phyloP scores from a whole-genome alignment of 2,113 vertebrate species.

The Corydoras maculifer region DNA sequence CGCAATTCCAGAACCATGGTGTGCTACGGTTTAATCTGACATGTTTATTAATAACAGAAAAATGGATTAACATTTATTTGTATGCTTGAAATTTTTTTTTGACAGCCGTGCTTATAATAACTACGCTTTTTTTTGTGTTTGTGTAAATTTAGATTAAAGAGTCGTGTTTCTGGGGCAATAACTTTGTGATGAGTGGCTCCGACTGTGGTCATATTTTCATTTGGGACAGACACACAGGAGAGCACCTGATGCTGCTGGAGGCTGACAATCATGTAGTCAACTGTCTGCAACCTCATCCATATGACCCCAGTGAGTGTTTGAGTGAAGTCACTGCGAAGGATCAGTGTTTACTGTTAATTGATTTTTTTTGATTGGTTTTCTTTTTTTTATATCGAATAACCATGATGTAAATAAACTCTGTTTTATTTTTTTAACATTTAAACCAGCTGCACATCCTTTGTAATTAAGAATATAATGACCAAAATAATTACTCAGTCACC shows the following conservation, averaged over 20 bases:
- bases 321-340: no score
- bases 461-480: no score
- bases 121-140: background rate
- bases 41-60: no score
- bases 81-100: no score
- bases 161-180: conserved; percentile 96
- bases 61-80: no score
- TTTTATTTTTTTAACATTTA: no score
- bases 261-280: conserved; percentile 98
- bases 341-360: no score
- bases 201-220: conserved; percentile 98
- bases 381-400: no score
- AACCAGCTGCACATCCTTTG: no score
- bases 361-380: no score
- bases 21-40: conserved; percentile 23
- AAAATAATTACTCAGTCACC: no score
- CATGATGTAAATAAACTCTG: no score
- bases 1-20: conserved; percentile 99
- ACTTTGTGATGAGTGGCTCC: conserved; percentile 97
- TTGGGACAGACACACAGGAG: conserved; percentile 92
- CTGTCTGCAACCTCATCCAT: conserved; percentile 95
- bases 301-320: conserved; percentile 84
- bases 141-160: conserved; percentile 83
- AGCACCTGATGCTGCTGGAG: conserved; percentile 94
- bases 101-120: background rate